Evolutionary conservation across 2,113 vertebrate genomes (phyloP), one percentile per base, ranked within the genome.

Genomic region (Malurus alboscapulatus): DNA sequence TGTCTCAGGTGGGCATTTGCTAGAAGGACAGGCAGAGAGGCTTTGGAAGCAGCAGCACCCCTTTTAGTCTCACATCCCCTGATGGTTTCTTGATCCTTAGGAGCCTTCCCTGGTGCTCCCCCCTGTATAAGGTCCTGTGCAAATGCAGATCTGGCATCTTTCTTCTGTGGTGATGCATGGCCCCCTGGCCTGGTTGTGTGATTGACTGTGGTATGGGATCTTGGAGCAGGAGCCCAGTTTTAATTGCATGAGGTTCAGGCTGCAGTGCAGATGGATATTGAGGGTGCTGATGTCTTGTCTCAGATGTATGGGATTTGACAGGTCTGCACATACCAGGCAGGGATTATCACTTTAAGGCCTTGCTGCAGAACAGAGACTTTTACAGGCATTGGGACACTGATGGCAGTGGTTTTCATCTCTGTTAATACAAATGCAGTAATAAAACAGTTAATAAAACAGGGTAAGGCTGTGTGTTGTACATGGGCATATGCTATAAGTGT

Each of bases 1-100:
- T 9, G 1, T 50, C 88, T 58, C n/a, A 68, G n/a, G 36, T 47
- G 34, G 58, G 18, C 42, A 17, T 51, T 68, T 25, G 1, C 54
- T 76, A 42, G 5, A 40, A 32, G 50, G 45, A 47, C 53, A 29
- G 29, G 38, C 14, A 65, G 67, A 66, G 30, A 14, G 38, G n/a
- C 21, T 16, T 32, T 42, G 12, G 0, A 0, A 51, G 26, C 40
- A 42, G 57, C 53, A 48, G 38, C 44, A 34, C 21, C 18, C 0
- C 0, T 48, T 92, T 84, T 78, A 24, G 3, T 68, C 32, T 85
- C 38, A 32, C 1, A 8, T 79, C 8, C 20, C 12, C 17, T 51
- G 32, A 36, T 78, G 47, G 53, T 65, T 84, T 79, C 34, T 80
- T 81, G 83, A 17, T 36, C n/a, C 16, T 72, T 29, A 47, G 53